These are phyloP conservation scores for Crotalus tigris DNA, from an alignment of 2,113 vertebrate genomes.

Conservation along the genomic window DNA sequence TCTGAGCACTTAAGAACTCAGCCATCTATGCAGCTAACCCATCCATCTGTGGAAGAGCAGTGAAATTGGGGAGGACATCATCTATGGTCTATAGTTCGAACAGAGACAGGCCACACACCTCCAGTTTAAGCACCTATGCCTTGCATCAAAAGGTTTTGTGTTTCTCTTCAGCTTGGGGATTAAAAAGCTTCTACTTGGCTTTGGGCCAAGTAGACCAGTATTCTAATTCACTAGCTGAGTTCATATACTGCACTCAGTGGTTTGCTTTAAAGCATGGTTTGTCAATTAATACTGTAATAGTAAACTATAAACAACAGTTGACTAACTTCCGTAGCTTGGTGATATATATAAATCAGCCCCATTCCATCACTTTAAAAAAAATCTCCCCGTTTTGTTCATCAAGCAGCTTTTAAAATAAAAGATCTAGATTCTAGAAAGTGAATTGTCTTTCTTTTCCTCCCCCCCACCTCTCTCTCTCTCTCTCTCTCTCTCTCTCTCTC, in stretches of 20 bases:
- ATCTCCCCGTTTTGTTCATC: neutral
- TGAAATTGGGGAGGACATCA: constrained; percentile 31
- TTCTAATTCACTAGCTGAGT: neutral
- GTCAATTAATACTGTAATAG: neutral
- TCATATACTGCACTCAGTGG: neutral
- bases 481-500: too few relatives aligned
- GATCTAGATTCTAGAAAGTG: neutral
- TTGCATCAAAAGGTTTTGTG: neutral
- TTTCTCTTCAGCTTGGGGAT: neutral
- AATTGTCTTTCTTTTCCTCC: neutral
- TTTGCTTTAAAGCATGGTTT: neutral
- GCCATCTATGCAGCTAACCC: constrained; percentile 26
- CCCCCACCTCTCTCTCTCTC: too few relatives aligned
- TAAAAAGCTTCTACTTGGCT: neutral
- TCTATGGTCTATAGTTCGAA: constrained; percentile 38
- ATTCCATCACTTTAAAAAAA: neutral
- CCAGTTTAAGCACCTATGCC: neutral
- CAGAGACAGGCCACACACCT: neutral
- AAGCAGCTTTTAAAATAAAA: neutral
- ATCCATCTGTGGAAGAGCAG: constrained; percentile 34
- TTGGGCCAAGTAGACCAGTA: neutral
- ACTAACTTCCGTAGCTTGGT: neutral
- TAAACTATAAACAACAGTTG: neutral
- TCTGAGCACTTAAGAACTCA: neutral
- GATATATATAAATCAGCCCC: neutral